phyloP scores from a whole-genome alignment of 2,888 invertebrate genomes.

The Bhutanitis thaidina region DNA sequence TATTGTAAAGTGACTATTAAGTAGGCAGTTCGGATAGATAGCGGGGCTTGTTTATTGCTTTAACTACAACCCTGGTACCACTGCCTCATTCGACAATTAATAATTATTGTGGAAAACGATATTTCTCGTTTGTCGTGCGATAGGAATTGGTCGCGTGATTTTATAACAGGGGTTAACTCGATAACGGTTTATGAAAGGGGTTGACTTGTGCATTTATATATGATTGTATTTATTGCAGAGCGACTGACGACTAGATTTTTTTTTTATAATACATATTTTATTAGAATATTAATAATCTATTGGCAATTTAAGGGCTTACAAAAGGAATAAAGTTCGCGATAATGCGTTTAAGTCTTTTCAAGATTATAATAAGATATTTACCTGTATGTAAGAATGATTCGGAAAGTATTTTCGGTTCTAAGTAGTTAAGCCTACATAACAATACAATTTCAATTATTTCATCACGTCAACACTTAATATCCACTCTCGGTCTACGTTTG shows the following conservation, averaged over 20 bases:
- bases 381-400: no score
- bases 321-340: no score
- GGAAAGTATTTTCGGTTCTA: no score
- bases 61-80: conserved; percentile 54
- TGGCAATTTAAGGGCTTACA: no score
- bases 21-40: conserved; percentile 49
- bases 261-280: no score
- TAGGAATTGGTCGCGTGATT: conserved; percentile 58
- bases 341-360: no score
- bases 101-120: conserved; percentile 57
- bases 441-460: no score
- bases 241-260: background rate
- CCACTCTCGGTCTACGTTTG: no score
- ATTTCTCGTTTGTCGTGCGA: conserved; percentile 59
- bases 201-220: conserved; percentile 32
- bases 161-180: conserved; percentile 60
- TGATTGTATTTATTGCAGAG: background rate
- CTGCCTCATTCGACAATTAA: conserved; percentile 51
- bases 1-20: conserved; percentile 55
- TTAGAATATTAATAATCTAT: no score
- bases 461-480: no score
- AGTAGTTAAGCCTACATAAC: no score
- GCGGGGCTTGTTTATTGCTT: conserved; percentile 53
- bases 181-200: conserved; percentile 51
- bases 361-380: no score